These are phyloP conservation scores for Sebastes steindachneri DNA, from an alignment of 2,797 vertebrate genomes.

Conservation along the genomic window DNA sequence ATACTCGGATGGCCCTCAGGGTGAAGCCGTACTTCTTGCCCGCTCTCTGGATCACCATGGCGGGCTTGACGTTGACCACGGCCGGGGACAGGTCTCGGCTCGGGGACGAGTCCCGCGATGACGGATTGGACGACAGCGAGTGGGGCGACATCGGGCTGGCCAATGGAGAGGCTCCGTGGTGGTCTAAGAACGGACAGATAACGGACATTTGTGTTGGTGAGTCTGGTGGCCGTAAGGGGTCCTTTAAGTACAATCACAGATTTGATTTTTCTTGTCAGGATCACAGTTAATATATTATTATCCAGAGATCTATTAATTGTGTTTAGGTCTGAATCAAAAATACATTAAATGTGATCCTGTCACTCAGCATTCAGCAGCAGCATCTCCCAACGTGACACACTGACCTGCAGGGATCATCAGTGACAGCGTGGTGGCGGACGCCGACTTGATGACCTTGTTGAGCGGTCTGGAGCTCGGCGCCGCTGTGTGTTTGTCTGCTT, in stretches of 20 bases:
- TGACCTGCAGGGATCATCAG: constrained; percentile 96
- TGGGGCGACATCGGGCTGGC: constrained; percentile 98
- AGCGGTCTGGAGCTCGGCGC: constrained; percentile 85
- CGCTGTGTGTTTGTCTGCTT: constrained; percentile 87
- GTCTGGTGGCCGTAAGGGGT: not conserved
- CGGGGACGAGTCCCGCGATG: constrained; percentile 96
- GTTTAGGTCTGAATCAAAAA: not conserved
- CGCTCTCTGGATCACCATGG: constrained; percentile 92
- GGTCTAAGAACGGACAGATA: constrained; percentile 79
- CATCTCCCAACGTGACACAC: constrained; percentile 9
- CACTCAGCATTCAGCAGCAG: not conserved
- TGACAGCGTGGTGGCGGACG: constrained; percentile 94
- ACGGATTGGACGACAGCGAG: constrained; percentile 96
- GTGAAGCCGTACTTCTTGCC: constrained; percentile 99
- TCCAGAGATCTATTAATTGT: not conserved
- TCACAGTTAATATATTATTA: not conserved
- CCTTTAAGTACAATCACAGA: not conserved
- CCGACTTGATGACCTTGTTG: constrained; percentile 99
- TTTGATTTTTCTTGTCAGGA: not conserved
- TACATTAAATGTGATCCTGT: not conserved
- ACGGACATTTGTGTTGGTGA: not conserved
- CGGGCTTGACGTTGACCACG: constrained; percentile 85
- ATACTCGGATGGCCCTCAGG: constrained; percentile 94
- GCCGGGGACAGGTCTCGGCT: constrained; percentile 94
- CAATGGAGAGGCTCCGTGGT: constrained; percentile 92